Conservation (phyloP, 2,888 invertebrate species). For the Microctonus hyperodae region DNA sequence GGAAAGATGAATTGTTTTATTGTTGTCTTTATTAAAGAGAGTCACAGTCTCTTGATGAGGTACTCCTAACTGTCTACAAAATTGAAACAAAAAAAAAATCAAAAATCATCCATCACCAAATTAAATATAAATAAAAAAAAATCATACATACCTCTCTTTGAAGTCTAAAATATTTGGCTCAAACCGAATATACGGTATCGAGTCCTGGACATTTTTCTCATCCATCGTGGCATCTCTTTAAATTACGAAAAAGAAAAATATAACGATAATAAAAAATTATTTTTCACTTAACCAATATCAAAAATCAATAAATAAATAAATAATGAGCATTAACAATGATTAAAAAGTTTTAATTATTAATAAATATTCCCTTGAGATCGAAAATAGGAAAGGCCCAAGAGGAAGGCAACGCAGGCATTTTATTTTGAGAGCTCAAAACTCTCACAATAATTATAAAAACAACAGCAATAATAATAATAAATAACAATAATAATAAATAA, state of each 20-base stretch:
- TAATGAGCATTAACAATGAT: not conserved
- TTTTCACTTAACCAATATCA: not conserved
- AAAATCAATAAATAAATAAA: not conserved
- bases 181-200: conserved; percentile 67
- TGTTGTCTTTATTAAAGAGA: conserved; percentile 84
- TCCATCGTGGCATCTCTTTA: conserved; percentile 50
- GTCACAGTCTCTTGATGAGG: conserved; percentile 87
- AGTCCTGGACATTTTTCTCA: conserved; percentile 55
- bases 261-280: conserved; percentile 12
- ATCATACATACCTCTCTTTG: conserved; percentile 69
- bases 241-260: conserved; percentile 33
- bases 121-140: conserved; percentile 14
- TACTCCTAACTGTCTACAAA: conserved; percentile 82
- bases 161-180: conserved; percentile 75
- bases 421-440: not conserved
- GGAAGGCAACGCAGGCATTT: conserved; percentile 31
- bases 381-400: conserved; percentile 51
- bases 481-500: conserved; percentile 29
- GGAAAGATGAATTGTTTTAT: conserved; percentile 88
- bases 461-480: conserved; percentile 35
- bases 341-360: conserved; percentile 29
- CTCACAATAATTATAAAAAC: conserved; percentile 30
- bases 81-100: conserved; percentile 28
- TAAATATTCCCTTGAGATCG: conserved; percentile 43
- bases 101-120: conserved; percentile 15